Evolutionary conservation across 2,797 vertebrate genomes (phyloP).

Genomic region (Choloepus didactylus): DNA sequence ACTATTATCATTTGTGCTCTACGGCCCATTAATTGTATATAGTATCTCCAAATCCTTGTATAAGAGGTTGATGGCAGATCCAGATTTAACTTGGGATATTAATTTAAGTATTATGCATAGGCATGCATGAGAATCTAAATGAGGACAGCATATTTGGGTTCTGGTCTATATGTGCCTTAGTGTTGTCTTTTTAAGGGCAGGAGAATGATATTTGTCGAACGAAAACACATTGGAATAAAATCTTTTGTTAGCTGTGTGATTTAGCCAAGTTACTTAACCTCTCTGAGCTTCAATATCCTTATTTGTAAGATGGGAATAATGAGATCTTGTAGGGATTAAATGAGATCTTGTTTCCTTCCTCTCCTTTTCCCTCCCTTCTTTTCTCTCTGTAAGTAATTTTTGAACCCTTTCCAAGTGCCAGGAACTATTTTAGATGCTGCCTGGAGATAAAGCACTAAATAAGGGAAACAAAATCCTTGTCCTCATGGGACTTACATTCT

Average conservation of each 20-base stretch:
- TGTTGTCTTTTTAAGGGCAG: background rate
- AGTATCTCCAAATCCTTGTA: background rate
- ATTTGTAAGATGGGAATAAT: background rate
- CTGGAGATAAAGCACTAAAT: background rate
- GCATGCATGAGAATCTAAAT: background rate
- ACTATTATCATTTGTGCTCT: background rate
- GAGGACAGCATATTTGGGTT: background rate
- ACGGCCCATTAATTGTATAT: background rate
- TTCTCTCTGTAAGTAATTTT: slow-evolving; percentile 18
- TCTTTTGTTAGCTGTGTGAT: background rate
- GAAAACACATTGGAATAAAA: background rate
- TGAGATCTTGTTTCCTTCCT: background rate
- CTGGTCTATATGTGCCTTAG: background rate
- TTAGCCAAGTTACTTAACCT: slow-evolving; percentile 25
- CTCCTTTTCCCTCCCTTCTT: background rate
- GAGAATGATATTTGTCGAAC: background rate
- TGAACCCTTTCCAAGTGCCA: background rate
- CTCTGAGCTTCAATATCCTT: background rate
- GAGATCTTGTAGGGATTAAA: background rate
- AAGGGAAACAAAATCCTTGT: background rate
- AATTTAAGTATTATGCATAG: background rate
- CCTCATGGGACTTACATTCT: background rate
- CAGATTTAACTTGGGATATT: slow-evolving; percentile 11
- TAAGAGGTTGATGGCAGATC: background rate
- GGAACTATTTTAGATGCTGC: background rate